A percentile compares a stretch with the other conserved stretches of the same genome.
phyloP scores from a whole-genome alignment of 2,113 vertebrate species.

The Rhinopomastus cyanomelas region DNA sequence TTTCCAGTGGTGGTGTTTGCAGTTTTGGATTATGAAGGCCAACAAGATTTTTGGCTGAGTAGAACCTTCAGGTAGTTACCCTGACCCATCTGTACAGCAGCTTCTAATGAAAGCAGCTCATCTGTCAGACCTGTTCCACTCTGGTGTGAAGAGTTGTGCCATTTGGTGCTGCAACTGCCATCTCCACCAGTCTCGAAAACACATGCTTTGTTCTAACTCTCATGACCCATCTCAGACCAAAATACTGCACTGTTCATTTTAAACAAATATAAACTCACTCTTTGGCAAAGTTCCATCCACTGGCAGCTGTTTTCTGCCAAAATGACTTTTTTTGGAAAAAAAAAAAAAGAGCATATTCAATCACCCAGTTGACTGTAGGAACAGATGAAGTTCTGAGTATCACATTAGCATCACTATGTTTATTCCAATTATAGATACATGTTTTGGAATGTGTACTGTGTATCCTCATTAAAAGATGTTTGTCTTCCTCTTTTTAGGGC shows the following conservation, averaged over 20 bases:
- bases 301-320: neutral
- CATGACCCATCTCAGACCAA: neutral
- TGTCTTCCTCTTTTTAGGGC: neutral
- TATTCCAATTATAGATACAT: neutral
- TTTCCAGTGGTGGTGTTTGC: neutral
- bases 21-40: neutral
- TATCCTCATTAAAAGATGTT: neutral
- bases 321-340: neutral
- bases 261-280: neutral
- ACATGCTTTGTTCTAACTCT: neutral
- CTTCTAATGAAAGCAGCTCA: neutral
- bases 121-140: neutral
- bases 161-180: neutral
- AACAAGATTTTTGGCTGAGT: neutral
- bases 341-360: neutral
- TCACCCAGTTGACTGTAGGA: neutral
- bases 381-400: neutral
- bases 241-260: neutral
- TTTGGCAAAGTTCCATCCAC: neutral
- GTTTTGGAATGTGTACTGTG: neutral
- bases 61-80: neutral
- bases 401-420: neutral
- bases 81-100: fast-evolving
- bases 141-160: neutral
- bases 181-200: neutral